Evolutionary conservation across 2,797 vertebrate species (phyloP).

Genomic region (Sibirionetta formosa): DNA sequence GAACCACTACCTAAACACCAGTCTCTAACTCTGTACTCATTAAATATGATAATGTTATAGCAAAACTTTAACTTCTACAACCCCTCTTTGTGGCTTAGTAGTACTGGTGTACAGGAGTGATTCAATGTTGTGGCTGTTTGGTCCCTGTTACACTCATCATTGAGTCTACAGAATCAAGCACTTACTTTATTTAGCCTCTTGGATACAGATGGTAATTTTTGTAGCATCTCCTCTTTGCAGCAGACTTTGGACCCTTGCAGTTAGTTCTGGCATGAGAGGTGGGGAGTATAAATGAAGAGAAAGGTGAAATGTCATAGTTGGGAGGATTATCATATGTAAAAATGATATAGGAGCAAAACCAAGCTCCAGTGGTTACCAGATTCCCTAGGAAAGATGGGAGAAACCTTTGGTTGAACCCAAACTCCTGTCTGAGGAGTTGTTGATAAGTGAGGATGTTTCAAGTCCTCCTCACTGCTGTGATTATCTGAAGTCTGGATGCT

Average conservation of each 20-base stretch:
- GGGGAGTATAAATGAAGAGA: not conserved
- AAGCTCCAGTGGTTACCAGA: not conserved
- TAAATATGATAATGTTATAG: not conserved
- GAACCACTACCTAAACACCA: not conserved
- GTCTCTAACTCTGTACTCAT: not conserved
- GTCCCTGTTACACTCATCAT: not conserved
- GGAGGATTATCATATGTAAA: fast-evolving
- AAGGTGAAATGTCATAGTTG: not conserved
- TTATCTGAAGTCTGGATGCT: not conserved
- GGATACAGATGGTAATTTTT: not conserved
- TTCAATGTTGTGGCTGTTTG: not conserved
- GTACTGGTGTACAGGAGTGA: not conserved
- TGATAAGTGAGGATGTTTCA: not conserved
- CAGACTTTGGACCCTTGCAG: not conserved
- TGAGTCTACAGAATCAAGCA: not conserved
- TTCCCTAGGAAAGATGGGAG: not conserved
- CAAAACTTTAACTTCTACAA: not conserved
- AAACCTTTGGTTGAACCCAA: not conserved
- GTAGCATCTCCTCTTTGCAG: not conserved
- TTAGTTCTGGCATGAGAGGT: not conserved
- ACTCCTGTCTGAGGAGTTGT: not conserved
- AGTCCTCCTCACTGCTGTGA: not conserved
- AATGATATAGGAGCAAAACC: not conserved
- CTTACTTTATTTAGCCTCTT: not conserved
- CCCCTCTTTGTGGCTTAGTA: not conserved